Evolutionary conservation across 2,113 vertebrate genomes (phyloP).

Genomic region (Megaceryle torquata): DNA sequence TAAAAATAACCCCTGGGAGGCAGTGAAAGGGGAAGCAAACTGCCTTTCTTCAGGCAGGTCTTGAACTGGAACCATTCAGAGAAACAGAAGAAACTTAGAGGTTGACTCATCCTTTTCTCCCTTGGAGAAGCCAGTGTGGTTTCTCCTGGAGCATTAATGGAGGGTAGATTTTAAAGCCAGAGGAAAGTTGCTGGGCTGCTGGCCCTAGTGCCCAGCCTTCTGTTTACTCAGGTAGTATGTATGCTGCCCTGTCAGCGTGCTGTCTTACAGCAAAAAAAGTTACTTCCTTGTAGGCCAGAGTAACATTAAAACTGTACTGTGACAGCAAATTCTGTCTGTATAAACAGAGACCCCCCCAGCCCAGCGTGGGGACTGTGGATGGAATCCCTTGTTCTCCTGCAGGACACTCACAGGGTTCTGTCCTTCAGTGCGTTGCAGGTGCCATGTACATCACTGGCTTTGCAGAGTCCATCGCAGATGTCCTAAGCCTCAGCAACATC

Average conservation of each 20-base stretch:
- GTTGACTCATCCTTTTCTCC: not conserved
- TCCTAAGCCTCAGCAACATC: constrained; percentile 82
- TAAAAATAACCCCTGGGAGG: constrained; percentile 20
- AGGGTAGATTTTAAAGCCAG: not conserved
- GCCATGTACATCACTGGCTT: constrained; percentile 98
- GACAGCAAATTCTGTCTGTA: not conserved
- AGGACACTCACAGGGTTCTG: not conserved
- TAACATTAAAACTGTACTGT: not conserved
- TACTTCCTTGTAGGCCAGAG: not conserved
- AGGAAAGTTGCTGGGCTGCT: not conserved
- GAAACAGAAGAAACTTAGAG: not conserved
- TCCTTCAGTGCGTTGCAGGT: constrained; percentile 90
- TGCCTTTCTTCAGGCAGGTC: not conserved
- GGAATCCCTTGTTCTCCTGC: fast-evolving
- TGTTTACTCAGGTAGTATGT: fast-evolving
- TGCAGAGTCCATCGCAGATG: constrained; percentile 87
- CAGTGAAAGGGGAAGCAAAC: not conserved
- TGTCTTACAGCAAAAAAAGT: not conserved
- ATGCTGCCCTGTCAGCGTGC: not conserved
- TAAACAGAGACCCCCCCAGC: not conserved
- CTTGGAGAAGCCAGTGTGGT: not conserved
- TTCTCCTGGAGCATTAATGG: not conserved
- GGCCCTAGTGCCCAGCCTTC: not conserved
- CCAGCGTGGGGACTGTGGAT: fast-evolving
- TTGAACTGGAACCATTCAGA: not conserved